Evolutionary conservation across 2,113 vertebrate genomes (phyloP), one percentile per base, ranked within the genome.

Genomic region (Clinocottus analis): DNA sequence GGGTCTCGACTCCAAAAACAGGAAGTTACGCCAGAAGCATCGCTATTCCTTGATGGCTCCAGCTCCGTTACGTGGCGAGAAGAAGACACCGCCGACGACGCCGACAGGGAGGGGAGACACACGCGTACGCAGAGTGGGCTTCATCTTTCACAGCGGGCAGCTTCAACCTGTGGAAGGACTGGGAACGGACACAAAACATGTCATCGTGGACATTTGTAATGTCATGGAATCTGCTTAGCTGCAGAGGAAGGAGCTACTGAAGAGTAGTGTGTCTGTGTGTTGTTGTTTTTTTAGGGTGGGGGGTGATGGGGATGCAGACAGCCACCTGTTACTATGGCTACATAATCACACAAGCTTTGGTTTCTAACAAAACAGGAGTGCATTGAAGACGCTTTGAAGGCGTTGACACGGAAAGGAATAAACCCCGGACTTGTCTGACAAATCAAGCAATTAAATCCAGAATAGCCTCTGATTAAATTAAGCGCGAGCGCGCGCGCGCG

Each of bases 311-410:
- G 83, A 91, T 88, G 83, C 88, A 89, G 89, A 85, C 89, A 86
- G 85, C 65, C 87, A 93, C 92, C 91, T 93, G 93, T 94, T 93
- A 91, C 93, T 91, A 94, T 93, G 93, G 89, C 75, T 92, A 94
- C 93, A 90, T 76, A 90, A 90, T 89, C 87, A 91, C 83, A 83
- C 79, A 65, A 84, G 83, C 78, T 84, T 73, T 67, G 39, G 79
- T 68, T 83, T 64, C n/a, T 35, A 68, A 70, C 56, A 56, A 61
- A 88, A 79, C 39, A 55, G 45, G 55, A 86, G 39, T 59, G 45
- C 10, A 58, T 0, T 53, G 39, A 71, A 77, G 51, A 68, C 69
- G 12, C 16, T 23, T 64, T 63, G 14, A 78, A 69, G 27, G 25
- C 23, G 56, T 75, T 31, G 3, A 80, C 68, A 41, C 2, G 16